Evolutionary conservation across 2,888 invertebrate species (phyloP), one percentile per base, ranked within the genome.

Genomic region (Mylabris sibirica): DNA sequence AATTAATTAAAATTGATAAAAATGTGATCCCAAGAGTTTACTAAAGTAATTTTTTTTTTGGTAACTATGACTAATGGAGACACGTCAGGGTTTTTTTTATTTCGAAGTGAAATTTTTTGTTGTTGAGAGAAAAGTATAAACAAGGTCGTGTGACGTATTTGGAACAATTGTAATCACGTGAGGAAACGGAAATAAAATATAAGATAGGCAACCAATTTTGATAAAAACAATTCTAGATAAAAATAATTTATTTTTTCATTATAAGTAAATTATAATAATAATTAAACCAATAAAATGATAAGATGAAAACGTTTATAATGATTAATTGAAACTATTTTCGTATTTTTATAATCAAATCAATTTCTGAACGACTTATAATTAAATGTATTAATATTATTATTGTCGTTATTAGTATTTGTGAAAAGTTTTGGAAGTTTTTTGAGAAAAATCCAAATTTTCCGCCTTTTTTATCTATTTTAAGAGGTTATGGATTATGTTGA

Each of bases 261-360:
- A 12, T 30, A 30, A 30, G 30, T 30, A 30, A 8, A 8, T 30
- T 30, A 8, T 30, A 30, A 30, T 8, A 30, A 30, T 30, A 38
- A n/a, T n/a, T 75, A 74, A 76, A 67, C 70, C 80, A 60, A 92
- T 86, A 2, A 94, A 84, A 49, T 92, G 92, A 63, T 94, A 86
- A 62, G 96, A 86, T n/a, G n/a, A 74, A 92, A 90, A 80, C 93
- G 93, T 85, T 94, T 94, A 87, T 94, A 95, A 83, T 95, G 92
- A 34, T 95, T 95, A 63, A 93, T 91, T 89, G 74, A 96, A 86
- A 30, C 90, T 87, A 84, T 94, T 92, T 24, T 90, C 92, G 83
- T 91, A 95, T 80, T 90, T 88, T 63, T 87, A 94, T 94, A 2
- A 89, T 91, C 86, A 97, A 88, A 83, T 97, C 97, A 66, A 93